These are phyloP conservation scores for Sebastes umbrosus DNA, from an alignment of 2,797 vertebrate species.

Conservation along the genomic window DNA sequence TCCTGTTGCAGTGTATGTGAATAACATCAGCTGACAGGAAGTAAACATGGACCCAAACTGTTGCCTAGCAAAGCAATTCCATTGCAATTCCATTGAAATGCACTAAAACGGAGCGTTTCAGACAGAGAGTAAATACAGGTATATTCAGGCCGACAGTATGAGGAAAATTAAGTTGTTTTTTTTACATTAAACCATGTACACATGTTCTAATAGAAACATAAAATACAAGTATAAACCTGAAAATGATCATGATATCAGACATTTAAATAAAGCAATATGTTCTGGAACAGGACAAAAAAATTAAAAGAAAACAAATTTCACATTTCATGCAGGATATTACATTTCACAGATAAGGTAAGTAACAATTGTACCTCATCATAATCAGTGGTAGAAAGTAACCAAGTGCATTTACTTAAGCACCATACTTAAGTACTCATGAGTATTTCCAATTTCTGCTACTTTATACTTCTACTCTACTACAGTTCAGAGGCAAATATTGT, in stretches of 20 bases:
- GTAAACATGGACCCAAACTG: too few species aligned
- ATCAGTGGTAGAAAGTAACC: background rate
- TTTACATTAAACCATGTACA: too few species aligned
- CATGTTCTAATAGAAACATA: too few species aligned
- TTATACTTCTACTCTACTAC: background rate
- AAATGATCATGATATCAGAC: background rate
- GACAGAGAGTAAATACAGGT: too few species aligned
- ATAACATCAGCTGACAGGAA: too few species aligned
- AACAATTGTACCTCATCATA: background rate
- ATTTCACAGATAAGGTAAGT: slow-evolving; percentile 10
- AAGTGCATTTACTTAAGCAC: background rate
- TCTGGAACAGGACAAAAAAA: background rate
- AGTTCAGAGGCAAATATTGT: background rate
- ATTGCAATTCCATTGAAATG: too few species aligned
- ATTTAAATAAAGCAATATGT: background rate
- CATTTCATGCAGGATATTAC: background rate
- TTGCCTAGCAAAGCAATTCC: too few species aligned
- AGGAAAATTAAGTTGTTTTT: too few species aligned
- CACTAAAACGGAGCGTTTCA: too few species aligned
- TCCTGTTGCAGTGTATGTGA: too few species aligned
- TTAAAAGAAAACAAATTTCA: background rate
- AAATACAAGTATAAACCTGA: background rate
- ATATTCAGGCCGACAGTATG: too few species aligned
- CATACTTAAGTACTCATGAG: background rate
- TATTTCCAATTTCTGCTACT: background rate